Percentiles rank a stretch among this genome's conserved stretches.
phyloP scores from a whole-genome alignment of 2,888 invertebrate genomes.

The Meghimatium bilineatum region DNA sequence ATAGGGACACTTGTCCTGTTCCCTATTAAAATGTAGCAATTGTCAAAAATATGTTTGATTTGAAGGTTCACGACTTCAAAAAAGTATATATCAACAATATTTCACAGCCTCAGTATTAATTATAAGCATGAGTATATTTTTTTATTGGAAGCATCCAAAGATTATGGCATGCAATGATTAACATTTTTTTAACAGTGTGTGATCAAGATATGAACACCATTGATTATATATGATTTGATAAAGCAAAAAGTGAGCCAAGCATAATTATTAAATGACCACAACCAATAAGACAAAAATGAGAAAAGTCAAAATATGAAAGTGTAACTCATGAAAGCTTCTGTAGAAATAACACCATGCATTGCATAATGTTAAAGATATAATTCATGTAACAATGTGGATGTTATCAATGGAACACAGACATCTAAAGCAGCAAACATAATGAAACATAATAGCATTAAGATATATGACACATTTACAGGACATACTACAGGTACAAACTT shows the following conservation, averaged over 20 bases:
- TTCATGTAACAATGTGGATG: neutral
- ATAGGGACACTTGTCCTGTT: neutral
- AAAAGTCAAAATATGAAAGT: neutral
- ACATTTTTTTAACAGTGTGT: constrained; percentile 22
- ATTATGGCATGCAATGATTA: constrained; percentile 36
- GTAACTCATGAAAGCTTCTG: neutral
- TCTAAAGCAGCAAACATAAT: neutral
- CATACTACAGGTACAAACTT: neutral
- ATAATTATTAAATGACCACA: constrained; percentile 15
- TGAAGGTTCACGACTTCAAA: constrained; percentile 17
- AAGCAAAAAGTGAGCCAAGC: neutral
- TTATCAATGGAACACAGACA: neutral
- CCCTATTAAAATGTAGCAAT: neutral
- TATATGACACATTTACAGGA: neutral
- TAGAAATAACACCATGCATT: neutral
- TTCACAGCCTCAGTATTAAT: constrained; percentile 35
- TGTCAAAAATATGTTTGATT: neutral
- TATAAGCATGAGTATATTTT: constrained; percentile 43
- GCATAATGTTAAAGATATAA: neutral
- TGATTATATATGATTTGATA: neutral
- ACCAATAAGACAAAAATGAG: constrained; percentile 5
- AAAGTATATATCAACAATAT: constrained; percentile 19
- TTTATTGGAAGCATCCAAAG: constrained; percentile 35
- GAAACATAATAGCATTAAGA: neutral
- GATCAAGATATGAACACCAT: constrained; percentile 17